Evolutionary conservation across 1,140 invertebrate species (phyloP).

Genomic region (Neodiprion fabricii): DNA sequence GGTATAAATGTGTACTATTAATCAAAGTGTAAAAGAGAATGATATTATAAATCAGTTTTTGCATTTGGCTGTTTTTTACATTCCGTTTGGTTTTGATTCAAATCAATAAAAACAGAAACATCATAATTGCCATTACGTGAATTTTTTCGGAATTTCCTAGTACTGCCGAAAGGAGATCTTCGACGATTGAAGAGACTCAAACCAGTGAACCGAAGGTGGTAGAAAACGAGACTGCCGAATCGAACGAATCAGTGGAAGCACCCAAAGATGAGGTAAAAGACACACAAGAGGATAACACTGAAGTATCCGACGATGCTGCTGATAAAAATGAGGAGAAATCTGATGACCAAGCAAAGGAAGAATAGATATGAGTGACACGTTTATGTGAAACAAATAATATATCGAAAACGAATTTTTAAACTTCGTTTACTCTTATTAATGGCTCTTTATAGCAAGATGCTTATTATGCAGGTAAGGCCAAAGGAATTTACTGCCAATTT

Average conservation of each 20-base stretch:
- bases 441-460: not conserved
- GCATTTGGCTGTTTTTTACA: slow-evolving; percentile 16
- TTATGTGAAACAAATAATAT: not conserved
- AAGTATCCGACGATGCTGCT: slow-evolving; percentile 45
- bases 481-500: not conserved
- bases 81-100: slow-evolving; percentile 14
- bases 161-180: slow-evolving; percentile 35
- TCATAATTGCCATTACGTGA: not conserved
- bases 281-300: slow-evolving; percentile 46
- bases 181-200: slow-evolving; percentile 33
- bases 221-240: not conserved
- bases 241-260: slow-evolving; percentile 31
- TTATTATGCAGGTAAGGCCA: not conserved
- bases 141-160: not conserved
- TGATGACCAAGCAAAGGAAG: slow-evolving; percentile 56
- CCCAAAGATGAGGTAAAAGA: slow-evolving; percentile 50
- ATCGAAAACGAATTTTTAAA: not conserved
- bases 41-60: not conserved
- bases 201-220: slow-evolving; percentile 4
- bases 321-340: slow-evolving; percentile 56
- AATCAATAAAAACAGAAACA: slow-evolving; percentile 11
- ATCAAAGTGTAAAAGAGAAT: slow-evolving; percentile 17
- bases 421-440: not conserved
- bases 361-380: slow-evolving; percentile 40
- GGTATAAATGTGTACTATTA: slow-evolving; percentile 4